These are phyloP conservation scores for Dolichoris vasculosae DNA, from an alignment of 1,140 invertebrate species.

Conservation along the genomic window DNA sequence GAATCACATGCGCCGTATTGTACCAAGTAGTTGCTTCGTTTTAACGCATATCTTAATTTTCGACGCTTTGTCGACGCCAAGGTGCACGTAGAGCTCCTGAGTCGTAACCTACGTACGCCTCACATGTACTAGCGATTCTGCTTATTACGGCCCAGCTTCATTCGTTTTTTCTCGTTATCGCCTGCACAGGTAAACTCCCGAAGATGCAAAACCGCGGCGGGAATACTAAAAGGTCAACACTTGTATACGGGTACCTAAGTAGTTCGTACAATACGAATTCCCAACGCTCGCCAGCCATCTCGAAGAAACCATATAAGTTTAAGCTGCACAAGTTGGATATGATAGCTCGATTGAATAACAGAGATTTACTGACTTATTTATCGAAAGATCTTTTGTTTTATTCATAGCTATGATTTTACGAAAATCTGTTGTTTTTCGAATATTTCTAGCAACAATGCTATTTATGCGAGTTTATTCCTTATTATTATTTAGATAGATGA, in stretches of 20 bases:
- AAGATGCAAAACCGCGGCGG: not conserved
- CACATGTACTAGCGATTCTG: not conserved
- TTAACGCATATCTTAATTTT: slow-evolving; percentile 36
- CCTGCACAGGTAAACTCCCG: not conserved
- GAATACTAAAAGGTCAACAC: not conserved
- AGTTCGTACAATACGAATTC: not conserved
- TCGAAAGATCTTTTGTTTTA: not conserved
- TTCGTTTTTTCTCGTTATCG: not conserved
- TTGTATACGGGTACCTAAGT: not conserved
- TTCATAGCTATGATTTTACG: not conserved
- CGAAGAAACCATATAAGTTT: too few species aligned
- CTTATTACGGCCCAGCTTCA: not conserved
- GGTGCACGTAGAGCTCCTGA: not conserved
- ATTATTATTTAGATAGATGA: too few species aligned
- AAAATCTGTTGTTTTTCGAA: not conserved
- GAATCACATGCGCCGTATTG: not conserved
- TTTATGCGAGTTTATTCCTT: too few species aligned
- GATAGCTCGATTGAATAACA: not conserved
- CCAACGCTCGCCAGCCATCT: not conserved
- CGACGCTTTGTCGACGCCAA: slow-evolving; percentile 39
- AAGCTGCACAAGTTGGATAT: not conserved
- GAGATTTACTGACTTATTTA: not conserved
- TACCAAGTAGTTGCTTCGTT: slow-evolving; percentile 4
- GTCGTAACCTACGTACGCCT: too few species aligned
- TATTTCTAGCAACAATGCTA: too few species aligned